Conservation (phyloP, 2,888 invertebrate genomes). For the Cybosia mesomella region DNA sequence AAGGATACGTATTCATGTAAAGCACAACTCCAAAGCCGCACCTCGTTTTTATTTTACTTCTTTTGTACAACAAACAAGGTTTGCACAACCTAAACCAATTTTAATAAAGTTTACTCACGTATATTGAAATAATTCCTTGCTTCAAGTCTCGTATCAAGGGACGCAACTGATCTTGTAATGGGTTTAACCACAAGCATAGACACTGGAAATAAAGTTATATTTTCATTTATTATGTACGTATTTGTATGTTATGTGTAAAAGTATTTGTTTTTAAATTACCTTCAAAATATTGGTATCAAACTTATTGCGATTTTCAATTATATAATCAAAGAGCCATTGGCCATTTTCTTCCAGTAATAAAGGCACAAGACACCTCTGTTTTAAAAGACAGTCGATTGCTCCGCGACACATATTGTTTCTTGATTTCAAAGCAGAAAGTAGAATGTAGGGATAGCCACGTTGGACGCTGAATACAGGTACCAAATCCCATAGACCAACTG, state of each 20-base stretch:
- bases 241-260: not conserved
- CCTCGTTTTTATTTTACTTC: too few species aligned
- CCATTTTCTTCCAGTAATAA: slow-evolving; percentile 77
- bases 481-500: slow-evolving; percentile 82
- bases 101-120: slow-evolving; percentile 62
- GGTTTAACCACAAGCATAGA: slow-evolving; percentile 80
- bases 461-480: slow-evolving; percentile 76
- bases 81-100: too few species aligned
- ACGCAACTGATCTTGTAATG: slow-evolving; percentile 80
- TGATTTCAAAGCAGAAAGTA: slow-evolving; percentile 68
- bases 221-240: not conserved
- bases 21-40: too few species aligned
- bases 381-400: slow-evolving; percentile 68
- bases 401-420: slow-evolving; percentile 73
- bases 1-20: too few species aligned
- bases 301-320: slow-evolving; percentile 81
- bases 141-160: slow-evolving; percentile 80
- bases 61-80: too few species aligned
- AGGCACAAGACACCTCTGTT: slow-evolving; percentile 70
- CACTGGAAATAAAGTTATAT: slow-evolving; percentile 58
- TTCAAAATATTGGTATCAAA: slow-evolving; percentile 86
- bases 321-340: slow-evolving; percentile 83
- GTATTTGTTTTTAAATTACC: slow-evolving; percentile 65
- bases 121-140: slow-evolving; percentile 76
- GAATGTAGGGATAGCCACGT: slow-evolving; percentile 69